Conservation (phyloP, 30 jellyfish, hydroid and myxozoan genomes). For the Cassiopea xamachana region DNA sequence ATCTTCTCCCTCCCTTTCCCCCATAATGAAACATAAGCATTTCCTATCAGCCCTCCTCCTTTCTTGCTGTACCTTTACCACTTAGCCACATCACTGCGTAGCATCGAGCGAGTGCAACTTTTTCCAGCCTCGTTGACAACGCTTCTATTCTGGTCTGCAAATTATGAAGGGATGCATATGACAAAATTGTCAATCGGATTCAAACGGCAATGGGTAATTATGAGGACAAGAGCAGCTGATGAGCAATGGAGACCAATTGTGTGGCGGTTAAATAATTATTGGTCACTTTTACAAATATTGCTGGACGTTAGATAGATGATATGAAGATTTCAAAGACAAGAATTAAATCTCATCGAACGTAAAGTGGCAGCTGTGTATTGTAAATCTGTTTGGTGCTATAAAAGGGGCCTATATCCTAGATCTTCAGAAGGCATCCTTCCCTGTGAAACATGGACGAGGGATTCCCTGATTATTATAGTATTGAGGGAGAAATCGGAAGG, state of each 20-base stretch:
- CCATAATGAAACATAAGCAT: no score
- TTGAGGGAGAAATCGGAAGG: slow-evolving; percentile 84
- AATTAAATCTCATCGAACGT: not conserved
- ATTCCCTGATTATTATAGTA: slow-evolving; percentile 62
- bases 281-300: not conserved
- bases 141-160: slow-evolving; percentile 7
- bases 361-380: not conserved
- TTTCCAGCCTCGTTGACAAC: no score
- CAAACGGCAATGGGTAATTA: not conserved
- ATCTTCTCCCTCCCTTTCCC: no score
- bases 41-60: not conserved
- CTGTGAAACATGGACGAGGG: slow-evolving; percentile 69
- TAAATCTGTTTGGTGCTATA: not conserved
- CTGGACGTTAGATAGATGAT: not conserved
- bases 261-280: not conserved
- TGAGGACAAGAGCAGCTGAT: slow-evolving; percentile 2
- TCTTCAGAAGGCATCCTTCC: not conserved
- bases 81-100: no score
- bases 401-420: not conserved
- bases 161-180: not conserved
- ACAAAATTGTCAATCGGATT: slow-evolving; percentile 15
- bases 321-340: not conserved
- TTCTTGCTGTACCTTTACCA: not conserved
- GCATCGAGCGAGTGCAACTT: no score
- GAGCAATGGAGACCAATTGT: not conserved